phyloP scores from a whole-genome alignment of 2,113 vertebrate species.

The Sebastes schlegelii region DNA sequence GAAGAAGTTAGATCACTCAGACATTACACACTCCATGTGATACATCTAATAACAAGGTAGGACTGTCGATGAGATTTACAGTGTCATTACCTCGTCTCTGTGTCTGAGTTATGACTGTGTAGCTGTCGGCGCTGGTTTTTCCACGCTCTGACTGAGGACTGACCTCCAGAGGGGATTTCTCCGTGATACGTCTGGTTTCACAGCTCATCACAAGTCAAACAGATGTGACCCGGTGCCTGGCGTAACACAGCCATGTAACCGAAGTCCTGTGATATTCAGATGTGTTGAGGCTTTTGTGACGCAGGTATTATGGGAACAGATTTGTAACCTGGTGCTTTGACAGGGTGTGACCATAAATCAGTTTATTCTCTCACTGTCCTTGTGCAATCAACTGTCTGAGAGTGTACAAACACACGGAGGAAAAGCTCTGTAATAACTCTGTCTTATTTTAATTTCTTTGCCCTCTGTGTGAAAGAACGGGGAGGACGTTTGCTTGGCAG shows the following conservation, averaged over 20 bases:
- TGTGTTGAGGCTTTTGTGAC: constrained; percentile 5
- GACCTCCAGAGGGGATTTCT: constrained; percentile 67
- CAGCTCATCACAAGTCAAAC: constrained; percentile 57
- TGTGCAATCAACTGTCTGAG: neutral
- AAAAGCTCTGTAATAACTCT: constrained; percentile 3
- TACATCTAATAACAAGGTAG: constrained; percentile 65
- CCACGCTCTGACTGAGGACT: constrained; percentile 52
- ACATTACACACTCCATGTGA: constrained; percentile 54
- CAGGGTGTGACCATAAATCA: neutral
- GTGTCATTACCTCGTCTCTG: constrained; percentile 47
- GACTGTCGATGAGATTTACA: constrained; percentile 56
- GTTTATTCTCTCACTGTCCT: neutral
- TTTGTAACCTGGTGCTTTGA: neutral
- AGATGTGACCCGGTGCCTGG: constrained; percentile 61
- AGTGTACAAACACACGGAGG: neutral
- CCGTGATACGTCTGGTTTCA: constrained; percentile 69
- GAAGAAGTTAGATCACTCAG: constrained; percentile 21
- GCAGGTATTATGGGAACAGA: constrained; percentile 1
- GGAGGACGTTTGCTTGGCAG: constrained; percentile 28
- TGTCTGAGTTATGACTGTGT: constrained; percentile 50
- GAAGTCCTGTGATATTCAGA: constrained; percentile 45
- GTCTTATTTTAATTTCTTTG: constrained; percentile 2
- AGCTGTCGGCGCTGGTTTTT: constrained; percentile 60
- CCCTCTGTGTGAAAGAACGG: constrained; percentile 14
- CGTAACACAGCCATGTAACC: constrained; percentile 47